phyloP scores from a whole-genome alignment of 1,140 invertebrate species.

The Orius insidiosus region DNA sequence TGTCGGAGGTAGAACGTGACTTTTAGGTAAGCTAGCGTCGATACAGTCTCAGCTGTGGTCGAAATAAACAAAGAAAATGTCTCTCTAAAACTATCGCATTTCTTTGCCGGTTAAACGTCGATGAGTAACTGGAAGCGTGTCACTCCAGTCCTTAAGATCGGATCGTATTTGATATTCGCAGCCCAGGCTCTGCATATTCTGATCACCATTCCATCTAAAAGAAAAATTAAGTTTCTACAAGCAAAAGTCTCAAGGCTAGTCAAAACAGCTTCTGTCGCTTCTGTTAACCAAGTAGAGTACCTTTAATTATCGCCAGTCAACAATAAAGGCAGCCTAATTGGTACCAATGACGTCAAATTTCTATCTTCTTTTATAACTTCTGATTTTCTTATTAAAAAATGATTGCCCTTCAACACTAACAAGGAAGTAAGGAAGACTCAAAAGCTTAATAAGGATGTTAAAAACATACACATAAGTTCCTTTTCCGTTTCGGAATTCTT shows the following conservation, averaged over 20 bases:
- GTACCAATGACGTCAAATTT: neutral
- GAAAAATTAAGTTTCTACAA: conserved; percentile 5
- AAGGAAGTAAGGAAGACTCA: too few relatives aligned
- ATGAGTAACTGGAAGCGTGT: conserved; percentile 16
- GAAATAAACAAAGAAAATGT: too few relatives aligned
- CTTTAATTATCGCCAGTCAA: neutral
- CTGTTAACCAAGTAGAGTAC: neutral
- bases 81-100: too few relatives aligned
- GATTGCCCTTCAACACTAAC: neutral
- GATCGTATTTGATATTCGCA: conserved; percentile 74
- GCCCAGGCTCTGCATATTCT: conserved; percentile 94
- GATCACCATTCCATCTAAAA: conserved; percentile 66
- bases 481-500: too few relatives aligned
- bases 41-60: neutral
- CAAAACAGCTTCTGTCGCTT: neutral
- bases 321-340: neutral
- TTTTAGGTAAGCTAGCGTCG: neutral
- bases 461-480: too few relatives aligned
- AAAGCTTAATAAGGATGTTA: too few relatives aligned
- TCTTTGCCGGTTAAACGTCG: conserved; percentile 4
- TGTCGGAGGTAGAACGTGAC: neutral
- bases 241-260: too few relatives aligned
- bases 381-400: neutral
- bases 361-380: too few relatives aligned
- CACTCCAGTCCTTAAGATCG: conserved; percentile 22